A percentile compares a stretch with the other conserved stretches of the same genome.
phyloP scores from a whole-genome alignment of 2,113 vertebrate genomes.

The Atrichornis clamosus region DNA sequence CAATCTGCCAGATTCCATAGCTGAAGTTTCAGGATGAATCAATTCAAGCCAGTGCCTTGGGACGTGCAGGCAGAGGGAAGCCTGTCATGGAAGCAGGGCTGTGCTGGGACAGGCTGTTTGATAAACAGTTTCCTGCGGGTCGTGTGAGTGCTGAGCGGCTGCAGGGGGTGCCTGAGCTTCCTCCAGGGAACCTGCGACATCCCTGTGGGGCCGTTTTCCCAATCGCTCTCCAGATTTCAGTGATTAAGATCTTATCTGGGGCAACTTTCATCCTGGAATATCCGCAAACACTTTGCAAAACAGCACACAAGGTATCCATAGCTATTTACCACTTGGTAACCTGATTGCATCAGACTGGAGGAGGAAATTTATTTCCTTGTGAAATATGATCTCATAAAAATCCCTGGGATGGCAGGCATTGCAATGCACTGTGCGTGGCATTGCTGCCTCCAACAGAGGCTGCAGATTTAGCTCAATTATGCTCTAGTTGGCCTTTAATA shows the following conservation, averaged over 20 bases:
- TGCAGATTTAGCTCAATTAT: neutral
- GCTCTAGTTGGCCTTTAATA: neutral
- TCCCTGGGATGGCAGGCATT: neutral
- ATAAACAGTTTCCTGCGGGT: neutral
- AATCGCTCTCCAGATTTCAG: neutral
- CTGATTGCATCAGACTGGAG: slow-evolving; percentile 37
- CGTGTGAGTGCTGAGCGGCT: neutral
- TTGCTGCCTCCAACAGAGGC: slow-evolving; percentile 9
- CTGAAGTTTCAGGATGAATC: neutral
- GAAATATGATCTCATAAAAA: slow-evolving; percentile 39
- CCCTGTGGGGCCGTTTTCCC: slow-evolving; percentile 1
- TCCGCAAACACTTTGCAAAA: slow-evolving; percentile 7
- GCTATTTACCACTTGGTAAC: slow-evolving; percentile 31
- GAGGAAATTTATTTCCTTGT: slow-evolving; percentile 48
- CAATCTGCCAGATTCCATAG: fast-evolving
- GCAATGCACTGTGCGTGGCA: neutral
- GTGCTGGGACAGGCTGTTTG: neutral
- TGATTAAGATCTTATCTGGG: slow-evolving; percentile 46
- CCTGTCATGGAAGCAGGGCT: neutral
- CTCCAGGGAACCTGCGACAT: neutral
- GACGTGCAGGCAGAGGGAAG: neutral
- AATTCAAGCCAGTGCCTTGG: neutral
- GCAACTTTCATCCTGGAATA: slow-evolving; percentile 8
- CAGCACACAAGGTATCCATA: neutral
- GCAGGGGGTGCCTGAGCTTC: neutral